Conservation (phyloP, 2,888 invertebrate genomes). For the Thereva unica region DNA sequence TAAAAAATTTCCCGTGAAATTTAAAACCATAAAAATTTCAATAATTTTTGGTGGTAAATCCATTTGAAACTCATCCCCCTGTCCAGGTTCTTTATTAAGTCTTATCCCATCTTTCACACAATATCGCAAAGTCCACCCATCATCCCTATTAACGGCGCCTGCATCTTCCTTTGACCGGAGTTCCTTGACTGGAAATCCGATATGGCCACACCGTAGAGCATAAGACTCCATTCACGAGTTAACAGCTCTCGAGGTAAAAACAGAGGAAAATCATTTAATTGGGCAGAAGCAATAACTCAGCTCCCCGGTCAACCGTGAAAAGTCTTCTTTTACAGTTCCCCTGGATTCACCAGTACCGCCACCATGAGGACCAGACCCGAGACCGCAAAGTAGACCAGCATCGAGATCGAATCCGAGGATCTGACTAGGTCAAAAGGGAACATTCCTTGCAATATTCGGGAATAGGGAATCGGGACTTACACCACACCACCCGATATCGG, state of each 20-base stretch:
- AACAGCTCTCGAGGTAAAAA: constrained; percentile 36
- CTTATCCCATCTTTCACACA: not conserved
- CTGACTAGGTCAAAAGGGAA: constrained; percentile 30
- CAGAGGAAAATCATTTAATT: constrained; percentile 40
- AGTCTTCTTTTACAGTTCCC: constrained; percentile 38
- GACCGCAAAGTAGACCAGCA: too few species aligned
- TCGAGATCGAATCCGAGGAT: constrained; percentile 12
- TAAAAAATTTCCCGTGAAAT: too few species aligned
- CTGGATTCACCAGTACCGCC: constrained; percentile 34
- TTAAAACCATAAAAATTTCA: too few species aligned
- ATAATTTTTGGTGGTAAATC: not conserved
- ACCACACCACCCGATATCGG: not conserved
- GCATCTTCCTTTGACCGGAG: constrained; percentile 20
- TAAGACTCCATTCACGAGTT: constrained; percentile 36
- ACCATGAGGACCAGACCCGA: not conserved
- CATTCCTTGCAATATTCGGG: constrained; percentile 12
- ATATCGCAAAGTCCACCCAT: constrained; percentile 17
- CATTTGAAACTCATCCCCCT: constrained; percentile 1
- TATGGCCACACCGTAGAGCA: constrained; percentile 13
- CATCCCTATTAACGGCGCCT: constrained; percentile 4
- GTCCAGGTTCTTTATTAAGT: not conserved
- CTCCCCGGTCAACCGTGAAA: constrained; percentile 39
- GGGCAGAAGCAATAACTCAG: constrained; percentile 40
- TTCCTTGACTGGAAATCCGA: constrained; percentile 24
- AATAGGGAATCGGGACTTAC: too few species aligned